Evolutionary conservation across 2,797 vertebrate genomes (phyloP), one percentile per base, ranked within the genome.

Genomic region (Scyliorhinus canicula): DNA sequence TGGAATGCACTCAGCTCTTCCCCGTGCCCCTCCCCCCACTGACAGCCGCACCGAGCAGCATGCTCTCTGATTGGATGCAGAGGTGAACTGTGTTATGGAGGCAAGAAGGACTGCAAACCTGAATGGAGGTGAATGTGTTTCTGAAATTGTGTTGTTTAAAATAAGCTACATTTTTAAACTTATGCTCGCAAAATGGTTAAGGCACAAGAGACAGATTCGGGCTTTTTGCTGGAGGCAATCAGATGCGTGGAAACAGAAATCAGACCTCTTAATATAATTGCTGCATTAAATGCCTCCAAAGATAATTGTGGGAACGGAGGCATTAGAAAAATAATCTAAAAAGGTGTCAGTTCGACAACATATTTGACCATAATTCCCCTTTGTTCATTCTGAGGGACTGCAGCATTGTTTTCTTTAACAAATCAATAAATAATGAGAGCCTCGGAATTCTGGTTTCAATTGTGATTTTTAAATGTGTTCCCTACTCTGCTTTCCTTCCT

Each of bases 181-280:
- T 88, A 88, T 57, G 52, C 85, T 35, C n/a, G 31, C 52, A 88
- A 91, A 91, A 91, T 19, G 14, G 40, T 44, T 65, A 24, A 26
- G 57, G n/a, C 88, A 44, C 57, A 44, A 7, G 60, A 65, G 88
- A 91, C 60, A 44, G 57, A 44, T 91, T 91, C n/a, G 40, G 21
- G 88, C 55, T 90, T 19, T 90, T 90, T 40, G 86, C 88, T 57
- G 8, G 19, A 35, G 88, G 88, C 88, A 63, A 63, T n/a, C 24
- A 65, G 88, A 40, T 65, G 5, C 65, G 7, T 65, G 9, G 60
- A 91, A 44, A n/a, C 19, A 91, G 57, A 91, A 91, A 65, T 91
- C 88, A 91, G 65, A 44, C 57, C 19, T 91, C 60, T 90, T 60
- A 44, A 91, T 63, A 91, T 44, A 91, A 91, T 65, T 26, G 57